phyloP scores from a whole-genome alignment of 2,888 invertebrate species.

The Nomada flava region DNA sequence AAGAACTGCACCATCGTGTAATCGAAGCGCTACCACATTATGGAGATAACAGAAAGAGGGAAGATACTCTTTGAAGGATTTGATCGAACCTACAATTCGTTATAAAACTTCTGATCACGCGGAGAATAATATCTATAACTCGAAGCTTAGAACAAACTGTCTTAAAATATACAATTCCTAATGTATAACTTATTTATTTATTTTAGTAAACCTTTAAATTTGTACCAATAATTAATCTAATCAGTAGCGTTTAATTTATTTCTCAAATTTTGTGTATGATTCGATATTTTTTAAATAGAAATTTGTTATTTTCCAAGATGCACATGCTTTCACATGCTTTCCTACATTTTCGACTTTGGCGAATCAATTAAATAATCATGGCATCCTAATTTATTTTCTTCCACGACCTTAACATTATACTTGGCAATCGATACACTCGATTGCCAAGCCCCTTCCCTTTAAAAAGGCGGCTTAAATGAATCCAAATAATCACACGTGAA shows the following conservation, averaged over 20 bases:
- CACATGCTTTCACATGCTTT: too few relatives aligned
- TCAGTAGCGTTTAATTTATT: too few relatives aligned
- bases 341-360: too few relatives aligned
- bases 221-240: too few relatives aligned
- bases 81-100: slow-evolving; percentile 17
- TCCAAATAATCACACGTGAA: background rate
- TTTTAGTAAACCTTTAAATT: too few relatives aligned
- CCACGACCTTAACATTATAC: too few relatives aligned
- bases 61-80: slow-evolving; percentile 18
- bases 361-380: too few relatives aligned
- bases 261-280: too few relatives aligned
- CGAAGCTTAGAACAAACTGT: background rate
- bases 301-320: too few relatives aligned
- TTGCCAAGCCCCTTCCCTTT: background rate
- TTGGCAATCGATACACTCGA: too few relatives aligned
- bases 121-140: background rate
- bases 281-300: too few relatives aligned
- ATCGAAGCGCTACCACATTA: slow-evolving; percentile 11
- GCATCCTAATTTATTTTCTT: too few relatives aligned
- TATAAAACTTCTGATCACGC: slow-evolving; percentile 1
- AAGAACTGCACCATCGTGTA: background rate
- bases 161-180: background rate
- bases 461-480: background rate
- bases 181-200: background rate
- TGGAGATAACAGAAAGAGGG: slow-evolving; percentile 11